Evolutionary conservation across 2,888 invertebrate species (phyloP).

Genomic region (Rhingia rostrata): DNA sequence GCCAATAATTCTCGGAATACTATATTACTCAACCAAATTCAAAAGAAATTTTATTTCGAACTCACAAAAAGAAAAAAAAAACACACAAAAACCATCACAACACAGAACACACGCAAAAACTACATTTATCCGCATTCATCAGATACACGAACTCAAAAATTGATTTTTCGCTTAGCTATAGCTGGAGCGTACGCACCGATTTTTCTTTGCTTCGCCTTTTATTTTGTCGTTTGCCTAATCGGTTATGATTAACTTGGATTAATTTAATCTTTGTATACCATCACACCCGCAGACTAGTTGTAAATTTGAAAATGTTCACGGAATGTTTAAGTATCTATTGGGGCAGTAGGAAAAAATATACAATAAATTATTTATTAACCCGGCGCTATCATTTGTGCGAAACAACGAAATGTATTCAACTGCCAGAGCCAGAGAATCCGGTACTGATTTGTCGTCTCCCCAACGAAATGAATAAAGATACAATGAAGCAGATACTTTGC

Average conservation of each 20-base stretch:
- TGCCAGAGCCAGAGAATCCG: constrained; percentile 71
- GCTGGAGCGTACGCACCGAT: constrained; percentile 49
- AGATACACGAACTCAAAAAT: constrained; percentile 61
- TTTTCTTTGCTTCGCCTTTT: constrained; percentile 12
- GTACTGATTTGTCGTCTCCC: constrained; percentile 66
- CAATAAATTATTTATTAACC: constrained; percentile 67
- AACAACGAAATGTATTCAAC: constrained; percentile 67
- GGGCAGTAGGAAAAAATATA: constrained; percentile 21
- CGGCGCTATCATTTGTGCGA: constrained; percentile 68
- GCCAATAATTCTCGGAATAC: constrained; percentile 2
- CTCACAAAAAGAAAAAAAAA: not conserved
- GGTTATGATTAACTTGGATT: not conserved
- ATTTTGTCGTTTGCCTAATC: constrained; percentile 8
- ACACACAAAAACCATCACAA: constrained; percentile 36
- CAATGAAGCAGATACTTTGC: constrained; percentile 26
- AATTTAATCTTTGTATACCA: constrained; percentile 11
- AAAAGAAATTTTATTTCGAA: not conserved
- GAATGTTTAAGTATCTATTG: constrained; percentile 33
- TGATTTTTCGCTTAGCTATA: constrained; percentile 60
- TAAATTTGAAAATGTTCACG: constrained; percentile 32
- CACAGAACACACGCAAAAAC: constrained; percentile 31
- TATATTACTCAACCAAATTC: constrained; percentile 13
- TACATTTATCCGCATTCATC: constrained; percentile 42
- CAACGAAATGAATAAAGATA: constrained; percentile 46
- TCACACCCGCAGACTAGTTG: constrained; percentile 14